These are phyloP conservation scores for Mythimna pallens DNA, from an alignment of 2,888 invertebrate species.

Conservation along the genomic window DNA sequence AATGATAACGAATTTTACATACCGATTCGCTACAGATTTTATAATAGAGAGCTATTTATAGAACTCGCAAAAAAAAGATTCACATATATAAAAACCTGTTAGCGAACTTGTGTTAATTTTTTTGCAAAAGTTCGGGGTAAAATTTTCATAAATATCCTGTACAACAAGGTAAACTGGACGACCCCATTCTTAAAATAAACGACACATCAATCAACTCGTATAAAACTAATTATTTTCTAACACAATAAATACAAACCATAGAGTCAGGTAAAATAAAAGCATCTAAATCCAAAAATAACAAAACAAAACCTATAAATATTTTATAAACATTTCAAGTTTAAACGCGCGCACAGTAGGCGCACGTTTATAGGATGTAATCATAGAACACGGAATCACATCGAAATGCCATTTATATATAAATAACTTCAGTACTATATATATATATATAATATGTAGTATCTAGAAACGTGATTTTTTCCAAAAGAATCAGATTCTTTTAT, in stretches of 20 bases:
- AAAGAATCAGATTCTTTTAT: too few relatives aligned
- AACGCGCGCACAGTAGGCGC: conserved; percentile 57
- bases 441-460: too few relatives aligned
- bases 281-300: conserved; percentile 44
- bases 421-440: too few relatives aligned
- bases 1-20: background rate
- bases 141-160: conserved; percentile 8
- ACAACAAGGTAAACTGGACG: background rate
- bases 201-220: background rate
- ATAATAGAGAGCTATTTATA: too few relatives aligned
- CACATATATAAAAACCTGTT: too few relatives aligned
- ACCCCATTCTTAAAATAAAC: background rate
- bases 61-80: background rate
- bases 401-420: too few relatives aligned
- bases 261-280: conserved; percentile 37
- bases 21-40: background rate
- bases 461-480: too few relatives aligned
- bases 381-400: background rate
- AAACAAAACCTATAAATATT: conserved; percentile 55
- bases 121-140: too few relatives aligned
- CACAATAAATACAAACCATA: conserved; percentile 6
- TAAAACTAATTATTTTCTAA: conserved; percentile 14
- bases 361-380: conserved; percentile 59
- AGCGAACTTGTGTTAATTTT: background rate
- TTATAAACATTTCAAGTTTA: conserved; percentile 69